Evolutionary conservation across 1,140 invertebrate species (phyloP).

Genomic region (Heliothis virescens): DNA sequence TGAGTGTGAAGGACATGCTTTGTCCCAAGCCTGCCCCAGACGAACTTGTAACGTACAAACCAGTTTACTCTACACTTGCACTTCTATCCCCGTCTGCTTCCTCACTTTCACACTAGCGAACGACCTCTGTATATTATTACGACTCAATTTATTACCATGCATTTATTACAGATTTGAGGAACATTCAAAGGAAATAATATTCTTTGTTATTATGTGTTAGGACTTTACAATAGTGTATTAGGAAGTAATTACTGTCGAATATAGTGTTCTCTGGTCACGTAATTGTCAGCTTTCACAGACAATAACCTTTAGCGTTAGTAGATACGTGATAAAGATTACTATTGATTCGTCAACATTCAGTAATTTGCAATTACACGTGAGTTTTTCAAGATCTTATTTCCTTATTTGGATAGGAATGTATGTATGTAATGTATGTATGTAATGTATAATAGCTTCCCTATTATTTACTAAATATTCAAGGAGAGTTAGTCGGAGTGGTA

Average conservation of each 20-base stretch:
- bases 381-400: conserved; percentile 18
- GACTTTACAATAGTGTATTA: conserved; percentile 27
- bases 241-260: conserved; percentile 57
- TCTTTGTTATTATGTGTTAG: conserved; percentile 8
- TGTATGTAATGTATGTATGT: no score
- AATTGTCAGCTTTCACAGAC: conserved; percentile 61
- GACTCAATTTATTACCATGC: not conserved
- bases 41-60: conserved; percentile 64
- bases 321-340: conserved; percentile 48
- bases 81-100: conserved; percentile 66
- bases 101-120: conserved; percentile 65
- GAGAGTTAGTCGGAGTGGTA: no score
- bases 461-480: not conserved
- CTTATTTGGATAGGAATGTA: not conserved
- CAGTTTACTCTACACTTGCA: conserved; percentile 75
- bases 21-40: conserved; percentile 54
- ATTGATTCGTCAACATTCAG: conserved; percentile 1
- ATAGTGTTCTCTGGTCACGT: conserved; percentile 58
- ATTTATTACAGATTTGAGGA: not conserved
- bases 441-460: no score
- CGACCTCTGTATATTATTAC: conserved; percentile 54
- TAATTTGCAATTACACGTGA: conserved; percentile 6
- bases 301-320: conserved; percentile 53
- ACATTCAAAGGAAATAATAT: conserved; percentile 12
- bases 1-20: conserved; percentile 72